Base-by-base conservation (phyloP, 2,797 vertebrate species). In the Pipistrellus nathusii region DNA sequence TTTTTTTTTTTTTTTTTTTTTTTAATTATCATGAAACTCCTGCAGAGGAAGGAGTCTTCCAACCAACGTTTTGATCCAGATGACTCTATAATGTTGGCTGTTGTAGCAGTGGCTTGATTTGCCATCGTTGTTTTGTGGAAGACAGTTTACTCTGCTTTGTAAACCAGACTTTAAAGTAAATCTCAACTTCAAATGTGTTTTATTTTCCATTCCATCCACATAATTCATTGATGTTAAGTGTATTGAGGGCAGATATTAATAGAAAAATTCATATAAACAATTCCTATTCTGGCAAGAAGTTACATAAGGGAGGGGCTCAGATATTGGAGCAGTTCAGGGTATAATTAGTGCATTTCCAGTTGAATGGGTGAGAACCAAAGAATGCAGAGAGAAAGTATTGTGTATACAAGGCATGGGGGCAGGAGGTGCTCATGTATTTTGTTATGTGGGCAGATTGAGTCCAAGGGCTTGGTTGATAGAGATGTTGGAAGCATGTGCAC, bases 281-380 rank as follows among this genome's bases (percentile, higher is more conserved):
- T 20, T 85, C 25, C 35, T 91, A 51, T 80, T 81, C 8, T 53
- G 59, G 21, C 12, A 62, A 77, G 62, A 89, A 96, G 21, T 1
- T 46, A 10, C 27, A 6, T 38, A 82, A 93, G 8, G n/a, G 15
- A 66, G 55, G n/a, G 1, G 20, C 38, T 76, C 69, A 25, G 4
- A 17, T 48, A 17, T n/a, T 93, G 25, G 25, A 38, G 8, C 38
- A 71, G 35, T 51, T 68, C 5, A 35, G 14, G 62, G 32, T 8
- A 51, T 14, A 32, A 12, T 30, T 20, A 71, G 38, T 41, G 84
- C 69, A 10, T 18, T 68, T 85, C 48, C 25, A 15, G 17, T 27
- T 82, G 59, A 62, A n/a, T 17, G 20, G 9, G 3, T 55, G 27
- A 89, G 44, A 88, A 41, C 72, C 68, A 32, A 80, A 87, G 30